Base-by-base conservation (phyloP, 2,113 vertebrate species). In the Brachyhypopomus occidentalis region DNA sequence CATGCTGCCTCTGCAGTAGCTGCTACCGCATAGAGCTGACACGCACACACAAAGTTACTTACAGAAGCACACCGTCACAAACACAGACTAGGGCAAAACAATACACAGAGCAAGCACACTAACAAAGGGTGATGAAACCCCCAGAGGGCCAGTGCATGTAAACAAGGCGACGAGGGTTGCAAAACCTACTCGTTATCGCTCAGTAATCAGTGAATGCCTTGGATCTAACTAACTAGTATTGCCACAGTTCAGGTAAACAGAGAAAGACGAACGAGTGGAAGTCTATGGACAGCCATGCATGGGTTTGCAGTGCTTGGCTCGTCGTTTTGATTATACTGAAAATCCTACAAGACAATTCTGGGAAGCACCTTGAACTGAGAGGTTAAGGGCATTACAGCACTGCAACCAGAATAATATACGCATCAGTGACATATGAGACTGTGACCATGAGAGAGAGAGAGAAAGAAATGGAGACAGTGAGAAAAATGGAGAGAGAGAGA, bases 1-100 rank as follows among this genome's bases (percentile, higher is more conserved):
- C 80, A 79, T 6, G 3, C 45, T 19, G 25, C 22, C 45, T 27
- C 30, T 41, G 60, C 72, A 66, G 67, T n/a, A 72, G 25, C 25
- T 17, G n/a, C 64, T 36, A 34, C 71, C 7, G 20, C 48, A 77
- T 22, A 16, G 52, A 27, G 79, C 38, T n/a, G 69, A 55, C n/a
- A 67, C 38, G 14, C 22, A 30, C 45, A 36, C 56, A 4, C 27
- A 38, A 22, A n/a, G 16, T 30, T 30, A 2, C 30, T 30, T 30
- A 30, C 30, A 30, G 30, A 30, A 30, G 30, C 30, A 30, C 30
- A 30, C 30, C 3, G 17, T 19, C 25, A 34, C 55, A 2, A 20
- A 59, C 30, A 55, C 12, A 30, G 6, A 7, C 62, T 27, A 64
- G 62, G 62, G 62, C 64, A 4, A 67, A 38, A 20, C 64, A 38